Evolutionary conservation across 2,888 invertebrate genomes (phyloP).

Genomic region (Trilocha varians): DNA sequence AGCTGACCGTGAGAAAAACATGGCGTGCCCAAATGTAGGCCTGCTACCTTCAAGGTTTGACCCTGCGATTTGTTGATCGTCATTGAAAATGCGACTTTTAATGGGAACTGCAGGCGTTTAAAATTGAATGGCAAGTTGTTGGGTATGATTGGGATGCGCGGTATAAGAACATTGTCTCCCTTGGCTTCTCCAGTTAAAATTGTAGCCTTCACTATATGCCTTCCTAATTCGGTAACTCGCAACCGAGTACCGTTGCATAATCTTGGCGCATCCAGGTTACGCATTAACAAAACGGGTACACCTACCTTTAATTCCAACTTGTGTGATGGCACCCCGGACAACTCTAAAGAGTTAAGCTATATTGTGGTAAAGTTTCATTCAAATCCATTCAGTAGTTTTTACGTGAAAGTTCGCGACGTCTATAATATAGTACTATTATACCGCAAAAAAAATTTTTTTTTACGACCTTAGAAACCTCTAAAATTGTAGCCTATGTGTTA

Average conservation of each 20-base stretch:
- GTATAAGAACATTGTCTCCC: not conserved
- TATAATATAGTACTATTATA: no score
- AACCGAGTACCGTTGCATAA: constrained; percentile 10
- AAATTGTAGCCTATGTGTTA: no score
- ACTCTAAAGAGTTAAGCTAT: constrained; percentile 21
- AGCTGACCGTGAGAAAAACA: constrained; percentile 10
- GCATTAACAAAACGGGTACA: constrained; percentile 20
- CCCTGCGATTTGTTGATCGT: constrained; percentile 7
- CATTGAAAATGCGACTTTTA: constrained; percentile 3
- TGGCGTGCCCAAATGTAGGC: constrained; percentile 4
- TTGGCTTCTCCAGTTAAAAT: no score
- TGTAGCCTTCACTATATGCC: no score
- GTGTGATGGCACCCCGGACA: constrained; percentile 19
- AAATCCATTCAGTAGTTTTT: no score
- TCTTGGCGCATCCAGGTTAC: constrained; percentile 19
- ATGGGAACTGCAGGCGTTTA: constrained; percentile 3
- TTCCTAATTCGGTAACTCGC: no score
- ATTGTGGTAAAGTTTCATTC: no score
- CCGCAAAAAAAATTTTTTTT: no score
- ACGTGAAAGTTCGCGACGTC: no score
- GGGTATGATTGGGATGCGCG: constrained; percentile 4
- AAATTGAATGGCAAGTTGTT: constrained; percentile 2
- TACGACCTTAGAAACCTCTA: no score
- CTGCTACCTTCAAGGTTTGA: constrained; percentile 4
- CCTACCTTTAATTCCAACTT: constrained; percentile 20